Evolutionary conservation across 2,888 invertebrate species (phyloP), one percentile per base, ranked within the genome.

Genomic region (Cremastobaeus sp.): DNA sequence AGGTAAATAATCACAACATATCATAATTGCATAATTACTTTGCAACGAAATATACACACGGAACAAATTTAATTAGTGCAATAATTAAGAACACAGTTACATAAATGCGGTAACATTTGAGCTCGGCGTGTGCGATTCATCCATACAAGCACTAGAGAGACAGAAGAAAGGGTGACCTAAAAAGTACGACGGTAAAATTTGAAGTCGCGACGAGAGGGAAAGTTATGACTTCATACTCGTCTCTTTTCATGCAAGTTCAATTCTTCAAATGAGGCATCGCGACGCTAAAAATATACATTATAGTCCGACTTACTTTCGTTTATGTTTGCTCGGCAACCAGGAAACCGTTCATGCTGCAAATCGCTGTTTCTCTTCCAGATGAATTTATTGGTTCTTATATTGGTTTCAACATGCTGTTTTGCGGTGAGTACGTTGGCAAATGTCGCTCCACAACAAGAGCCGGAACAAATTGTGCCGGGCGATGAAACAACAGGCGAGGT

Each of bases 401-500:
- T 75, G 20, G 34, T 70, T 5, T 15, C 80, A 20, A 47, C 81
- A 43, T 82, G 82, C 60, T 82, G 78, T 35, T 45, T 79, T 12
- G 77, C 74, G 3, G 35, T 76, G 1, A 75, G 52, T 34, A 70
- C 54, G 5, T 71, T 70, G 12, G 76, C 81, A 39, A 79, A 78
- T n/a, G 30, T 30, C n/a, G 25, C 50, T 3, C 20, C 57, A 35
- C 77, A 17, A 21, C 11, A 17, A 32, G 35, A 76, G 21, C 54
- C 76, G 25, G 54, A 72, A 66, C 68, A 54, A 62, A 35, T 64
- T 28, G 45, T 68, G 47, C 64, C 69, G 21, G 20, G 55, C 21
- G 41, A 25, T 4, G 76, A 74, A 41, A 32, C 41, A 15, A 79
- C 66, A 2, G 74, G 47, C 0, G 68, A 37, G 14, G 11, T 76